Evolutionary conservation across 2,888 invertebrate species (phyloP).

Genomic region (Exephanes ischioxanthus): DNA sequence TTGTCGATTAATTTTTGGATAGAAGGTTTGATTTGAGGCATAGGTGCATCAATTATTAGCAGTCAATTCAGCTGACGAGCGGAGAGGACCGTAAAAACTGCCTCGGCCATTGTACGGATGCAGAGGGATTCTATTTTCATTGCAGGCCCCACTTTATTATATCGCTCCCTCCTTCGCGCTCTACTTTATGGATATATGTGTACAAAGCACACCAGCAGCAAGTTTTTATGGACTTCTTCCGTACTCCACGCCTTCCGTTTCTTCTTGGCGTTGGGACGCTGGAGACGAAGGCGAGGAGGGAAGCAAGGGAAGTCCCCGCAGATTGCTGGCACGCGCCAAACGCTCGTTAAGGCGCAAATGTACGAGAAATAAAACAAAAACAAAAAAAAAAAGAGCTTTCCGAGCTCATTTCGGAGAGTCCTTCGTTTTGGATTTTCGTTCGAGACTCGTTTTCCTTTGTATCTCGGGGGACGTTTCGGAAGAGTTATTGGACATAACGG

Average conservation of each 20-base stretch:
- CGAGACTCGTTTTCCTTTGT: conserved; percentile 22
- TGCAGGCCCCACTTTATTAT: conserved; percentile 35
- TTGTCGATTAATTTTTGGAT: not conserved
- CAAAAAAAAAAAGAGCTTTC: conserved; percentile 41
- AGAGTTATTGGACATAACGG: not conserved
- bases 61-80: not conserved
- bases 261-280: conserved; percentile 6
- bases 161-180: conserved; percentile 64
- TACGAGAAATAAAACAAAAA: conserved; percentile 27
- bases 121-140: conserved; percentile 42
- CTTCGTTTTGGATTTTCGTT: not conserved
- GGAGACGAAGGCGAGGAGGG: conserved; percentile 26
- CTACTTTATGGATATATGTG: conserved; percentile 61
- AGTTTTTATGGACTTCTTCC: conserved; percentile 46
- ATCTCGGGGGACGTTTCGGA: conserved; percentile 4
- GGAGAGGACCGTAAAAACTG: not conserved
- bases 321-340: conserved; percentile 74
- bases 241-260: conserved; percentile 46
- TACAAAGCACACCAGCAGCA: conserved; percentile 25
- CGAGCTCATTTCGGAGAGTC: not conserved
- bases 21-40: not conserved
- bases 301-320: conserved; percentile 17
- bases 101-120: conserved; percentile 4
- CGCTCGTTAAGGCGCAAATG: conserved; percentile 71
- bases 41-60: conserved; percentile 17